phyloP scores from a whole-genome alignment of 2,113 vertebrate species.

The Tragelaphus imberbis region DNA sequence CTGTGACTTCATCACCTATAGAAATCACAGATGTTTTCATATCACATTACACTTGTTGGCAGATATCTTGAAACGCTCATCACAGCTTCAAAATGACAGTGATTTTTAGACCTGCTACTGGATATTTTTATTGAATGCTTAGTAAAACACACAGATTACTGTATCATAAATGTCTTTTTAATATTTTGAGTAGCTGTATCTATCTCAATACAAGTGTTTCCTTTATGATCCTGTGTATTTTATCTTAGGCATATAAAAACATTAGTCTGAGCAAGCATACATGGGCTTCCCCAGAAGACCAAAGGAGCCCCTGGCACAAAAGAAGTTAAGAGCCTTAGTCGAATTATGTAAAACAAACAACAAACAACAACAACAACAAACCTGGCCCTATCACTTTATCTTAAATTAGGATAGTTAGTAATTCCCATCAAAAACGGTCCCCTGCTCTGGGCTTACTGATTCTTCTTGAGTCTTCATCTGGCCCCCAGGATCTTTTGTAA shows the following conservation, averaged over 20 bases:
- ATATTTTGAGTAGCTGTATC: not conserved
- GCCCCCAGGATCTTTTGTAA: not conserved
- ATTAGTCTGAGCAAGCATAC: not conserved
- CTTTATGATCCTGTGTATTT: not conserved
- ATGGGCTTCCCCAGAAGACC: not conserved
- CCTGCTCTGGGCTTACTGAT: not conserved
- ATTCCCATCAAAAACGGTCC: not conserved
- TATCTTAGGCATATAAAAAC: not conserved
- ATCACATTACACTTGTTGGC: not conserved
- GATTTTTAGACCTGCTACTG: not conserved
- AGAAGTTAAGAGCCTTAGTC: not conserved
- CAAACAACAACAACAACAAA: not conserved
- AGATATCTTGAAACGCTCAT: not conserved
- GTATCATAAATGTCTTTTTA: not conserved
- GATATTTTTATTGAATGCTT: not conserved
- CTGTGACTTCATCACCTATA: not conserved
- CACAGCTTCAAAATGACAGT: not conserved
- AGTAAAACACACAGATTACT: not conserved
- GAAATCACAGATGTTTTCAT: not conserved
- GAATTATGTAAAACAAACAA: not conserved
- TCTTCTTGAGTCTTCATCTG: not conserved
- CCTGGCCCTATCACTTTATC: not conserved
- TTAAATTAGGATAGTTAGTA: not conserved
- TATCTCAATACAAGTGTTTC: not conserved
- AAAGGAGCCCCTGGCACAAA: not conserved